phyloP scores from a whole-genome alignment of 1,140 invertebrate genomes.

The Nautilus pompilius region DNA sequence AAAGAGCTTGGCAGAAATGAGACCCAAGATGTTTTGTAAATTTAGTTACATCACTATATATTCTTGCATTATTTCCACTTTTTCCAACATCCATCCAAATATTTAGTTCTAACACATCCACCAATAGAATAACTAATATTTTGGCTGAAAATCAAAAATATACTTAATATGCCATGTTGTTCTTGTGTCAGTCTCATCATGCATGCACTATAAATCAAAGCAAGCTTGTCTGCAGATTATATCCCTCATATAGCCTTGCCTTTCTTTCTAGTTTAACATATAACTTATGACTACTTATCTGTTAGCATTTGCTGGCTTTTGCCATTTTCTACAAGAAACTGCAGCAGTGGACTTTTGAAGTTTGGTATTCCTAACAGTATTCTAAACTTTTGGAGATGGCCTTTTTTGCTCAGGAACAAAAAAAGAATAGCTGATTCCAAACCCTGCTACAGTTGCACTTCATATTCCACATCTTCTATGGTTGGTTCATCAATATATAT shows the following conservation, averaged over 20 bases:
- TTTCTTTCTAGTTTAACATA: conserved; percentile 6
- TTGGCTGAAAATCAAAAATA: background rate
- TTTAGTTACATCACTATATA: conserved; percentile 4
- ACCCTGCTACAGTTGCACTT: conserved; percentile 1
- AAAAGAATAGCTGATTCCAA: conserved; percentile 3
- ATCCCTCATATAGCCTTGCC: background rate
- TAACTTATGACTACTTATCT: background rate
- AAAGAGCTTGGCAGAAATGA: conserved; percentile 3
- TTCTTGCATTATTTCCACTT: conserved; percentile 1
- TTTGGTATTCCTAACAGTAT: too few relatives aligned
- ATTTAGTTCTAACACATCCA: background rate
- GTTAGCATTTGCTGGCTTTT: background rate
- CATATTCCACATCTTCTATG: conserved; percentile 9
- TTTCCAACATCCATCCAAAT: conserved; percentile 13
- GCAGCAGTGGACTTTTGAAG: conserved; percentile 8
- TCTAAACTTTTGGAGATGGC: too few relatives aligned
- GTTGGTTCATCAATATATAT: conserved; percentile 5
- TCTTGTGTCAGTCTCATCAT: conserved; percentile 12
- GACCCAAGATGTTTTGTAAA: background rate
- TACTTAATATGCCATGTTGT: conserved; percentile 2
- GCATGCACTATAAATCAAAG: conserved; percentile 1
- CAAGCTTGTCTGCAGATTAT: background rate
- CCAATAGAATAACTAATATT: background rate
- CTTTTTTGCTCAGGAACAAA: too few relatives aligned
- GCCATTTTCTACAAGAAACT: conserved; percentile 6